Percentiles rank a stretch among this genome's conserved stretches.
These are phyloP conservation scores for Lasiommata megera DNA, from an alignment of 2,888 invertebrate genomes.

Conservation along the genomic window DNA sequence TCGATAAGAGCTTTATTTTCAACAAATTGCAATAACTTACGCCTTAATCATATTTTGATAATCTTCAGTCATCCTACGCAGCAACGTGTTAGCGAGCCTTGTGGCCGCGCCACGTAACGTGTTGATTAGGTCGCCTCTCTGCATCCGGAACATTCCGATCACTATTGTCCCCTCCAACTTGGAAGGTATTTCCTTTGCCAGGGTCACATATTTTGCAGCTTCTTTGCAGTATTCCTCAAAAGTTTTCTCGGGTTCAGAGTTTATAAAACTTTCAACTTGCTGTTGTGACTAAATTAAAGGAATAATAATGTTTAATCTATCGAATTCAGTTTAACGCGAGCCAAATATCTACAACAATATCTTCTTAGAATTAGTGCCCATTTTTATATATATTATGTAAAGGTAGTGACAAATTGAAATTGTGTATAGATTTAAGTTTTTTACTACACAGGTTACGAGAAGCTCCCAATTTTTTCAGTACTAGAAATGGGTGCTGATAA, in stretches of 20 bases:
- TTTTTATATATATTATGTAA: no score
- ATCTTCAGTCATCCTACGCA: constrained; percentile 88
- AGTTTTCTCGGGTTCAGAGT: constrained; percentile 79
- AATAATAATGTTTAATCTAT: constrained; percentile 18
- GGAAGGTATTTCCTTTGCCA: constrained; percentile 83
- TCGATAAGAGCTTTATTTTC: no score
- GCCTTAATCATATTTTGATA: constrained; percentile 89
- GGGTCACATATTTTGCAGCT: constrained; percentile 83
- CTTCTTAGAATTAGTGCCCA: no score
- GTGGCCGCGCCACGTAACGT: constrained; percentile 86
- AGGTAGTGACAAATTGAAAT: no score
- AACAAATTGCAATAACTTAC: constrained; percentile 74
- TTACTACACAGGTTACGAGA: no score
- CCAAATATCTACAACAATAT: no score
- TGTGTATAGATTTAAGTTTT: no score
- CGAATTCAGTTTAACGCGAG: no score
- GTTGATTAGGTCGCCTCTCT: constrained; percentile 88
- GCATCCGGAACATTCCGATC: constrained; percentile 92
- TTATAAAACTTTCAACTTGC: constrained; percentile 85
- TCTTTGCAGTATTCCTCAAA: constrained; percentile 84
- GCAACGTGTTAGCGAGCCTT: constrained; percentile 84
- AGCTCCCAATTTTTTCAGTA: no score
- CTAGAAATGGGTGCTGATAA: no score
- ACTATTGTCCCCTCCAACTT: constrained; percentile 84
- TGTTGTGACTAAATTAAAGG: constrained; percentile 73